Percentiles rank a stretch among this genome's conserved stretches.
phyloP scores from a whole-genome alignment of 2,888 invertebrate species.

The Seira ritae region DNA sequence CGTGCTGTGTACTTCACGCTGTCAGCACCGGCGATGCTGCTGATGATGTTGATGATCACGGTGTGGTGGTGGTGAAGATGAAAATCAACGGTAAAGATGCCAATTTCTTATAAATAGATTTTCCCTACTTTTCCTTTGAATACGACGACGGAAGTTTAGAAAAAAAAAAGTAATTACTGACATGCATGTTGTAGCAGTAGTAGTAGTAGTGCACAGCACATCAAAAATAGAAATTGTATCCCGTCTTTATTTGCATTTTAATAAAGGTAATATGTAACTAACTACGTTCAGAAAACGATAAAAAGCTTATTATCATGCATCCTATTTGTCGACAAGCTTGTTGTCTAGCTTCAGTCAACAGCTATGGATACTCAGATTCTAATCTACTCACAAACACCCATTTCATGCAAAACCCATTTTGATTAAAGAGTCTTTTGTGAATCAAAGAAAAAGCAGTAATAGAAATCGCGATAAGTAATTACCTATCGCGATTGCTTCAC shows the following conservation, averaged over 20 bases:
- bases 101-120: constrained; percentile 49
- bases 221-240: not conserved
- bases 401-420: no score
- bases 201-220: no score
- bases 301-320: no score
- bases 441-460: no score
- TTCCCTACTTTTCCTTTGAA: constrained; percentile 34
- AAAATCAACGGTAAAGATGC: constrained; percentile 28
- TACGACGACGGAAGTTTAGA: not conserved
- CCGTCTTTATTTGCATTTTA: constrained; percentile 5
- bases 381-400: no score
- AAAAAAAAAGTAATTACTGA: constrained; percentile 37
- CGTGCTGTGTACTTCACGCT: constrained; percentile 17
- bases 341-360: no score
- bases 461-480: no score
- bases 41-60: constrained; percentile 1
- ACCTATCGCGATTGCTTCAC: no score
- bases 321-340: no score
- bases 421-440: no score
- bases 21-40: not conserved
- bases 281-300: no score
- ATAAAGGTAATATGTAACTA: not conserved
- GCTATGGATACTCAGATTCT: no score
- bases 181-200: not conserved
- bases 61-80: not conserved